Evolutionary conservation across 2,797 vertebrate genomes (phyloP).

Genomic region (Pantherophis vulpinus): DNA sequence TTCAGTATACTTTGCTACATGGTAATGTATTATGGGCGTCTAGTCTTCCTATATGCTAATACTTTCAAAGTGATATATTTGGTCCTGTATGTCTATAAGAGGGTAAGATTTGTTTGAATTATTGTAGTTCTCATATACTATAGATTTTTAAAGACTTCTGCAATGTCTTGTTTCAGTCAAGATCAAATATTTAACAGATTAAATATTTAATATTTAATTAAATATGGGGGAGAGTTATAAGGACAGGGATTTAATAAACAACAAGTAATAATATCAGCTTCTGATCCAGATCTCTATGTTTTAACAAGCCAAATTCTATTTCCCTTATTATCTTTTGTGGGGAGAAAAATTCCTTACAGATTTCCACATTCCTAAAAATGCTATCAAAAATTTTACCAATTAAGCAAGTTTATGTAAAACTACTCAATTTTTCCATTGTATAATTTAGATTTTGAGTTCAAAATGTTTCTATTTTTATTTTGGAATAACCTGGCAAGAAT

Average conservation of each 20-base stretch:
- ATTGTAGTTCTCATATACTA: not conserved
- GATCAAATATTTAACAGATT: not conserved
- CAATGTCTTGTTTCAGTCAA: not conserved
- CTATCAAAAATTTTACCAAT: not conserved
- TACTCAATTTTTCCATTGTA: not conserved
- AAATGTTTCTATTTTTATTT: not conserved
- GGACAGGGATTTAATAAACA: not conserved
- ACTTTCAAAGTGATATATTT: not conserved
- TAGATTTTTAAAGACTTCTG: not conserved
- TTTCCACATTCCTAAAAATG: not conserved
- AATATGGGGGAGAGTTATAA: not conserved
- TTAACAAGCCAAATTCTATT: not conserved
- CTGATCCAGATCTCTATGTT: not conserved
- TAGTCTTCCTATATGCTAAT: not conserved
- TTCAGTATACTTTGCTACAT: not conserved
- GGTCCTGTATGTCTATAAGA: conserved; percentile 35
- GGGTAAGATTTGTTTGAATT: conserved; percentile 37
- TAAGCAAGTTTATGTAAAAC: not conserved
- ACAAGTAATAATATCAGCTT: not conserved
- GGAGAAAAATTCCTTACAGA: not conserved
- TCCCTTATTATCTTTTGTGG: not conserved
- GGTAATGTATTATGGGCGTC: not conserved
- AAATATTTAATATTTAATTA: no score
- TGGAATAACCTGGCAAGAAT: not conserved
- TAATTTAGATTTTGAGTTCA: not conserved